Evolutionary conservation across 2,888 invertebrate species (phyloP), one percentile per base, ranked within the genome.

Genomic region (Siphlonurus alternatus): DNA sequence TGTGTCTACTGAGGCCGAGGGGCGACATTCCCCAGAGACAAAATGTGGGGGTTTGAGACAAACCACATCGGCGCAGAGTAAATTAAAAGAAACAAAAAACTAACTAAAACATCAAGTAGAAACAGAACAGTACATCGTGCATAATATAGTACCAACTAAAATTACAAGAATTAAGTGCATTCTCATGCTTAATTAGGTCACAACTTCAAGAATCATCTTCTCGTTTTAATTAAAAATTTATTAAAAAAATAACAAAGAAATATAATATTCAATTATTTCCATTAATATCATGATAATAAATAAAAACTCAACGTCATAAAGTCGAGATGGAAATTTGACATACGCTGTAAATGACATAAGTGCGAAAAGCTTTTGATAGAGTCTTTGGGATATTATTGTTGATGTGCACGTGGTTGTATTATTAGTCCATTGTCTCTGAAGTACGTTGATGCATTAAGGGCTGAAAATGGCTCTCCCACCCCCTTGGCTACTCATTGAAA

Each of bases 1-100:
- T 61, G 61, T 61, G 61, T 61, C 61, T 38, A 61, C 61, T 18
- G 38, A 38, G 38, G 38, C 5, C 7, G 38, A 38, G 38, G 38
- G 15, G 38, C 7, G 38, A 10, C 15, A 15, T 38, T 10, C 15
- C 38, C 38, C 38, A 5, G 5, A 15, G 38, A 38, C 7, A 38
- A 38, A 5, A 15, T 10, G 15, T 15, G 7, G 38, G 7, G 15
- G 38, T 38, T 15, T 38, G 7, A 38, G 38, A 38, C 15, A 38
- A 38, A 38, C 38, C 15, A 10, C 38, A 38, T 10, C 15, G 38
- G 5, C 5, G 38, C 7, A 38, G 38, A 38, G 38, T 15, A 38
- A 38, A 38, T 38, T 38, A 38, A 38, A 38, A 38, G 38, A 38
- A 38, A 38, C 38, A 38, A 38, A 38, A 38, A 38, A 38, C 38